These are phyloP conservation scores for Lontra canadensis DNA, from an alignment of 2,113 vertebrate genomes.

Conservation along the genomic window DNA sequence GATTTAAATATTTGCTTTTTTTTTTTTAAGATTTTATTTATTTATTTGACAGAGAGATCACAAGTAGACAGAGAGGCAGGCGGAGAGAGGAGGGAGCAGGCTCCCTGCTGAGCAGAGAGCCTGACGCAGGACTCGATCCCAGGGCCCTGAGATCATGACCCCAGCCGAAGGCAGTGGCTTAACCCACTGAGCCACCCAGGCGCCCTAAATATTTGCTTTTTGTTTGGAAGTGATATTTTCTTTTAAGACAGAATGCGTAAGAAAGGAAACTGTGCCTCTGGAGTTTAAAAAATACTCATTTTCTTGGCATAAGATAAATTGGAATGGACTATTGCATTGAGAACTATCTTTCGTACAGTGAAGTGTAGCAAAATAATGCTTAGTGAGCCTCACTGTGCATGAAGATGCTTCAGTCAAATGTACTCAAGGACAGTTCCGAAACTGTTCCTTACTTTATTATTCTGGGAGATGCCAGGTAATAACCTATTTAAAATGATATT, in stretches of 20 bases:
- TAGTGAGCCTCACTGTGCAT: background rate
- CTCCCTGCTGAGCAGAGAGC: too few species aligned
- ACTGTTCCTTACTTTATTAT: constrained; percentile 43
- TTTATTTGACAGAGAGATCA: too few species aligned
- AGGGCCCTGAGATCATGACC: too few species aligned
- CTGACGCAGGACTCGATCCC: too few species aligned
- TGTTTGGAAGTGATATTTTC: constrained; percentile 19
- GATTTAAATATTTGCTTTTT: constrained; percentile 1
- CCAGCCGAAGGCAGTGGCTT: too few species aligned
- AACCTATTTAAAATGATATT: background rate
- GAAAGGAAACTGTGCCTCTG: constrained; percentile 26
- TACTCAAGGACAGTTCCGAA: constrained; percentile 30
- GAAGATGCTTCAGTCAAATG: constrained; percentile 27
- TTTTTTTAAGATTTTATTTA: too few species aligned
- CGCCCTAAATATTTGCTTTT: constrained; percentile 25
- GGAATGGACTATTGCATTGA: background rate
- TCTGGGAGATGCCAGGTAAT: constrained; percentile 7
- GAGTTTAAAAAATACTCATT: constrained; percentile 47
- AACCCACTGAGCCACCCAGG: too few species aligned
- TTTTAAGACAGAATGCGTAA: background rate
- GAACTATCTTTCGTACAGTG: background rate
- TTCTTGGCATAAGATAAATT: constrained; percentile 53
- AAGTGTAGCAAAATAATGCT: background rate
- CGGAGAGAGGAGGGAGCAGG: too few species aligned
- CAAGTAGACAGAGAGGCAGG: too few species aligned